Evolutionary conservation across 1,140 invertebrate species (phyloP), one percentile per base, ranked within the genome.

Genomic region (Drosophila pseudoobscura): DNA sequence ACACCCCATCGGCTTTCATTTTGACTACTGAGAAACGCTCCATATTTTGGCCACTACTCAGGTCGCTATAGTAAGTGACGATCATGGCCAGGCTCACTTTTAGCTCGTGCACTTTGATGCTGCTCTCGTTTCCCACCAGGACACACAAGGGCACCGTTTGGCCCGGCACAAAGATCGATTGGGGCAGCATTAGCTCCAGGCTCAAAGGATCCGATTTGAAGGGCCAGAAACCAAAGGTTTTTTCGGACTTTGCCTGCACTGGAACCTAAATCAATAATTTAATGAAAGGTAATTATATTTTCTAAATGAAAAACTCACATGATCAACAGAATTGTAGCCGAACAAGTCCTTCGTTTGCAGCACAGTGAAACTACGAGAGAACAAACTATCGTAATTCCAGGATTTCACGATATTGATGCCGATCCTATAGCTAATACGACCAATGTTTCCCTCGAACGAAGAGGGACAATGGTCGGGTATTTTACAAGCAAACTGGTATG

Each of bases 381-480:
- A 93, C 61, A 94, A 94, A 69, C 95, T 93, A 92, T 96, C 95
- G 71, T 95, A 95, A 54, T 94, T 95, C 95, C 95, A 96, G 15
- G 95, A 95, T 45, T 95, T 93, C 80, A 96, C 94, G 51, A 96
- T 91, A 13, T 63, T 78, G 4, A 91, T 95, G 91, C 94, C 95
- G 2, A 95, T 92, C 68, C 92, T 94, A 82, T 96, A 96, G 22
- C 94, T 91, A 58, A 96, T 92, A 73, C 93, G 93, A 1, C 95
- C 95, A 82, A 94, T 92, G 41, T 94, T 93, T 0, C 95, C 94
- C 80, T 96, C 95, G 92, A 96, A 96, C 29, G 95, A 96, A 41
- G 95, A 94, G 2, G 94, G 94, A 41, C 94, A 91, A 55, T 92
- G 92, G 8, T 84, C 75, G 6, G 94, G 94, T 44, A 95, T 83